Evolutionary conservation across 1,140 invertebrate genomes (phyloP), one percentile per base, ranked within the genome.

Genomic region (Neotoxoptera formosana): DNA sequence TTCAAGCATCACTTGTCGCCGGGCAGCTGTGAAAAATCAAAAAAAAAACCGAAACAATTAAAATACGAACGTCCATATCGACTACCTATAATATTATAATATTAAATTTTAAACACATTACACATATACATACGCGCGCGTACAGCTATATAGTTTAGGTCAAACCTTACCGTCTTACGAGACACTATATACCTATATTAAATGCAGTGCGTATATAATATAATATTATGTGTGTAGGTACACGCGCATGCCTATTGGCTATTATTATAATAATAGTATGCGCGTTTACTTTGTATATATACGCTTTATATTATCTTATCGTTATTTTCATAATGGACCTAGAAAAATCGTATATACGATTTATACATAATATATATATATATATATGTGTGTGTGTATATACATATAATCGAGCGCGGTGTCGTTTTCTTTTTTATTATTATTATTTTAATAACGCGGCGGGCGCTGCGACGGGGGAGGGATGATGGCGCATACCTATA

Each of bases 1-100:
- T 96, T 98, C 98, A 95, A 98, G 96, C 97, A 98, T 97, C 94
- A 98, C 97, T 95, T 97, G 97, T 95, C 97, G 97, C 95, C 97
- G 96, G 94, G 97, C 53, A 51, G 90, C 88, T 87, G 20, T 87
- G 9, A 34, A n/a, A 25, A 41, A 86, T 34, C 60, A 41, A 41
- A 41, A 41, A 41, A 93, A 93, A 53, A 7, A 56, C 48, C 2
- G 8, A 88, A 76, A 76, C n/a, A 34, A 34, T 88, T 23, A 88
- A 87, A 21, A 41, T 20, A 84, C 34, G 36, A 23, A 67, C 60
- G 60, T n/a, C 60, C n/a, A 53, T 23, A 53, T n/a, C n/a, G n/a
- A n/a, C n/a, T n/a, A n/a, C n/a, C n/a, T n/a, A n/a, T n/a, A n/a
- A 67, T 56, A 56, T n/a, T n/a, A n/a, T 67, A 67, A 67, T 0